phyloP scores from a whole-genome alignment of 2,888 invertebrate genomes.

The Germaria angustata region DNA sequence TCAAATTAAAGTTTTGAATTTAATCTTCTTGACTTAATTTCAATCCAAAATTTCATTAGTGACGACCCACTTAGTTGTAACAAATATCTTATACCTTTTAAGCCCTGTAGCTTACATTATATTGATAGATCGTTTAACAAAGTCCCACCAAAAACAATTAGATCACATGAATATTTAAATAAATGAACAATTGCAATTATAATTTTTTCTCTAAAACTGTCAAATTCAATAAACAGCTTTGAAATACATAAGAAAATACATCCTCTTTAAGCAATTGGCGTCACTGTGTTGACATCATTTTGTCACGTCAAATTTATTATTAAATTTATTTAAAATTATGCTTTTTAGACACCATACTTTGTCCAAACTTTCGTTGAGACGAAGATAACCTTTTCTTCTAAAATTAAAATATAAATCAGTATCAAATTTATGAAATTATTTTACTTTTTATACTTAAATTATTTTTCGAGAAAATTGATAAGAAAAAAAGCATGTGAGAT shows the following conservation, averaged over 20 bases:
- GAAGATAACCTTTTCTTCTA: constrained; percentile 23
- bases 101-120: neutral
- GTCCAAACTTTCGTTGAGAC: constrained; percentile 8
- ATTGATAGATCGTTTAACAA: neutral
- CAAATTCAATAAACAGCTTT: constrained; percentile 13
- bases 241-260: neutral
- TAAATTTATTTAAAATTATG: constrained; percentile 3
- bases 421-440: constrained; percentile 1
- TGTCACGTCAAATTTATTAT: neutral
- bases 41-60: no score
- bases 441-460: neutral
- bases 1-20: no score
- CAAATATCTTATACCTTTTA: neutral
- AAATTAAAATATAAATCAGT: neutral
- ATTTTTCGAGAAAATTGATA: neutral
- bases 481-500: neutral
- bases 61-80: no score
- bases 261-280: neutral
- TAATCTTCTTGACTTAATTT: no score
- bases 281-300: constrained; percentile 12
- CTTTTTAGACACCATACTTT: constrained; percentile 3
- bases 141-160: neutral
- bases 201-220: constrained; percentile 2
- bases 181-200: constrained; percentile 21
- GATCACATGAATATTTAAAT: neutral